Percentiles rank a stretch among this genome's conserved stretches.
Conservation (phyloP, 2,888 invertebrate species). For the Itoplectis maculator region DNA sequence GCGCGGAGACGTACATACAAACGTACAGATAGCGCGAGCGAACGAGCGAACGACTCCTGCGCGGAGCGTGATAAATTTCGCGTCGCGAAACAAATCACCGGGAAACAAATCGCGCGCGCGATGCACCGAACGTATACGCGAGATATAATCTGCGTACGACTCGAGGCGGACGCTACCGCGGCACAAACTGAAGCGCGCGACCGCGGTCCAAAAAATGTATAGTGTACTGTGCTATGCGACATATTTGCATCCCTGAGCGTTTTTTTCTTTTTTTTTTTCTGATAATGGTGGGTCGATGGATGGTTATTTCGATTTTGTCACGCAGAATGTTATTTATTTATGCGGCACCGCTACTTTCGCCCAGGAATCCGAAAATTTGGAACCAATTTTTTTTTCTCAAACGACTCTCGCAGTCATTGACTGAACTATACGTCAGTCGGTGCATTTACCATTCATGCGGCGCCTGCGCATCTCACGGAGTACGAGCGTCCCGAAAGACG, state of each 20-base stretch:
- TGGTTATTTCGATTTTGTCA: too few species aligned
- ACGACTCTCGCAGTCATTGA: too few species aligned
- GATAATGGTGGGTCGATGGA: too few species aligned
- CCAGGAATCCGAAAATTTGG: too few species aligned
- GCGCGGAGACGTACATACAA: slow-evolving; percentile 7
- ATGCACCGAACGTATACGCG: slow-evolving; percentile 10
- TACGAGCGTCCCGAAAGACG: slow-evolving; percentile 55
- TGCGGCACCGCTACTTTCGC: too few species aligned
- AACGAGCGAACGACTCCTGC: slow-evolving; percentile 33
- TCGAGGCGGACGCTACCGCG: neutral
- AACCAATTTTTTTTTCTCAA: too few species aligned
- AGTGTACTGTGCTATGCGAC: too few species aligned
- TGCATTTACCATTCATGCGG: slow-evolving; percentile 19
- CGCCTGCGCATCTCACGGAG: slow-evolving; percentile 29
- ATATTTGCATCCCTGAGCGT: too few species aligned
- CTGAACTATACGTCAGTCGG: slow-evolving; percentile 3
- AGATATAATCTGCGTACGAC: slow-evolving; percentile 54
- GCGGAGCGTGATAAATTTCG: slow-evolving; percentile 63
- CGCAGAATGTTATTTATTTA: too few species aligned
- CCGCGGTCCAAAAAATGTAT: too few species aligned
- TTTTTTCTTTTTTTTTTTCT: too few species aligned
- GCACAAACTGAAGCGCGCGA: too few species aligned
- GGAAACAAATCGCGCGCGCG: slow-evolving; percentile 62
- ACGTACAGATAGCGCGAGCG: neutral
- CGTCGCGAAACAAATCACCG: slow-evolving; percentile 66